phyloP scores from a whole-genome alignment of 35 echinoderm and acorn worm genomes.

The Heliocidaris tuberculata region DNA sequence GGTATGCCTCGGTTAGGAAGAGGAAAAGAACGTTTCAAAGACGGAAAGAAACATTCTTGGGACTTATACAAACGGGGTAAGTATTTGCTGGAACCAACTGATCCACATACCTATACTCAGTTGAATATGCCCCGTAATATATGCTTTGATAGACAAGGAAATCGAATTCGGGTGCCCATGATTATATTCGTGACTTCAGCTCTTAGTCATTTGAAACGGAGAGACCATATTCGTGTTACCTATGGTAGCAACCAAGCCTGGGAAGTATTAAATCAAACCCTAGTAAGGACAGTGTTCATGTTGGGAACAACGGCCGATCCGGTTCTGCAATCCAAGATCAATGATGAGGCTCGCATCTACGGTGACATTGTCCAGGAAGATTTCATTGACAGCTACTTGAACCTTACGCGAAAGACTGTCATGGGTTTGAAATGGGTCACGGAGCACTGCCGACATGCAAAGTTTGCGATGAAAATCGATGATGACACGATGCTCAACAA shows the following conservation, averaged over 20 bases:
- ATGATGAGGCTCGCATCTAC: conserved; percentile 25
- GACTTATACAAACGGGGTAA: not conserved
- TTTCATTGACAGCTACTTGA: conserved; percentile 59
- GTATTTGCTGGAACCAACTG: not conserved
- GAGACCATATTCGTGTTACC: conserved; percentile 45
- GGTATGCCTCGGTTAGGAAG: not conserved
- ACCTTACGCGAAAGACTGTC: conserved; percentile 63
- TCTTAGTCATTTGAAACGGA: conserved; percentile 20
- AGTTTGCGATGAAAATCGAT: conserved; percentile 67
- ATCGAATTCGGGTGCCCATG: not conserved
- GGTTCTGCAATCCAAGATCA: not conserved
- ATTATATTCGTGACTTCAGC: conserved; percentile 41
- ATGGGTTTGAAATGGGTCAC: conserved; percentile 64
- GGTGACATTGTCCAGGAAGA: conserved; percentile 54
- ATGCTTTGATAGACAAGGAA: not conserved
- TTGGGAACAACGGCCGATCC: not conserved
- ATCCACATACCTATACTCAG: not conserved
- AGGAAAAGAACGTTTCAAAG: not conserved
- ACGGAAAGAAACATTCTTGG: not conserved
- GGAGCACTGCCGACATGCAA: conserved; percentile 35
- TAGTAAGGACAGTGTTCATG: conserved; percentile 47
- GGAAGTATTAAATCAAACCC: not conserved
- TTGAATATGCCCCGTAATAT: not conserved
- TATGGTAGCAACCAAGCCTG: conserved; percentile 16
- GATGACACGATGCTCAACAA: conserved; percentile 69